Conservation (phyloP, 2,888 invertebrate genomes). For the Netelia fuscicornis region DNA sequence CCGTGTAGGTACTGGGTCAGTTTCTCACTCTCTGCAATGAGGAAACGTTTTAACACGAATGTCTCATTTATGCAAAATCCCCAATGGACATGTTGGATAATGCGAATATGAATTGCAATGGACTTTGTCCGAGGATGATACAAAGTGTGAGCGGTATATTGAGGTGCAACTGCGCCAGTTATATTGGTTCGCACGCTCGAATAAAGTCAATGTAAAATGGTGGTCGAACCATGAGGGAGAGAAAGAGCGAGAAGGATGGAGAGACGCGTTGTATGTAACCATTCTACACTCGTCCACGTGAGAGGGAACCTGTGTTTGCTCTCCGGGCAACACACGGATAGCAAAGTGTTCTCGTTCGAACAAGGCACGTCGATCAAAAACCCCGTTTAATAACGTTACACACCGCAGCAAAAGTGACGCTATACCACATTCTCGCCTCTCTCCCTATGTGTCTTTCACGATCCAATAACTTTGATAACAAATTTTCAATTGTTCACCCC, state of each 20-base stretch:
- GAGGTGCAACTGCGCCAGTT: not conserved
- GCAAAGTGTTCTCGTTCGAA: constrained; percentile 16
- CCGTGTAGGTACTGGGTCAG: too few species aligned
- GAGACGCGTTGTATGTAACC: not conserved
- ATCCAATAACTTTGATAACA: constrained; percentile 59
- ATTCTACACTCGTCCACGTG: constrained; percentile 3
- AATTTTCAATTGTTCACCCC: constrained; percentile 25
- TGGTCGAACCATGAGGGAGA: not conserved
- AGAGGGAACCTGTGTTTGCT: not conserved
- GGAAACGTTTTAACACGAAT: not conserved
- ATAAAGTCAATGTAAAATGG: constrained; percentile 1
- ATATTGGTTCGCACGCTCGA: constrained; percentile 1
- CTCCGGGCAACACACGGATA: constrained; percentile 53
- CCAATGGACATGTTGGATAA: not conserved
- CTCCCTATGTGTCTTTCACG: constrained; percentile 13
- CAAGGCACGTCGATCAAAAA: constrained; percentile 58
- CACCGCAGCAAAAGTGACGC: not conserved
- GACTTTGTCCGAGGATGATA: not conserved
- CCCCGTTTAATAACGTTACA: constrained; percentile 51
- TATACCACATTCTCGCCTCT: not conserved
- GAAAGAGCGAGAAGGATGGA: not conserved
- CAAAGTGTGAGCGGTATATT: not conserved
- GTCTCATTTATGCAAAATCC: not conserved
- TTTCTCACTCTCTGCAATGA: not conserved
- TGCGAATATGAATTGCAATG: not conserved